Base-by-base conservation (phyloP, 2,888 invertebrate genomes). In the Himalopsyche tibetana region DNA sequence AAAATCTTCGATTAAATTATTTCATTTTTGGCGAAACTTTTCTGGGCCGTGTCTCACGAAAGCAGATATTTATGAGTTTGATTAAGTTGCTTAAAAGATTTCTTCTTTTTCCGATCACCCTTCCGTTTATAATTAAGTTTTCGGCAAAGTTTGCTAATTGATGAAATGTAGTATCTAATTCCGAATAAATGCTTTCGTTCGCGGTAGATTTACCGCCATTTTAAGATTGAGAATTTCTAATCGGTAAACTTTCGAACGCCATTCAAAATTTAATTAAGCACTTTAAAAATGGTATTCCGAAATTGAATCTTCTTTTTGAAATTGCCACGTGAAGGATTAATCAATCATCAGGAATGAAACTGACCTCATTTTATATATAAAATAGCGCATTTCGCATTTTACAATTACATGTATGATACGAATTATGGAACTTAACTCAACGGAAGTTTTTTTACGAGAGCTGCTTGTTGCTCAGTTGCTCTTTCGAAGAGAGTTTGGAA, bases 91-190 rank as follows among this genome's bases (percentile, higher is more conserved):
- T 28, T 63, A 81, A 81, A 63, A 63, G 69, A 83, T 79, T 83
- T 84, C 81, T 55, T 63, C 79, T 84, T 84, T 85, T 86, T 84
- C 69, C 82, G 80, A 85, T 84, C 79, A 40, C 51, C 84, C 82
- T 80, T 80, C 51, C 80, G 28, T 82, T 85, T 55, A 86, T 88
- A 84, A 88, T 88, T 86, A 86, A 88, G 84, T 85, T 85, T 88
- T 85, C 82, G 63, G 86, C 83, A 86, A 88, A 88, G 86, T 88
- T 88, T 51, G 88, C 86, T 86, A 88, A 88, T 88, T 86, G 88
- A 82, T 40, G 85, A 86, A 88, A 88, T 88, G 86, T 87, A 87
- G 74, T 84, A 84, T 86, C 86, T 86, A 87, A 55, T 86, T 86
- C 84, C 84, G 83, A 86, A 86, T 87, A 86, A 79, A 82, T 82